Base-by-base conservation (phyloP, 2,888 invertebrate species). In the Drosophila nr. perissopoda region DNA sequence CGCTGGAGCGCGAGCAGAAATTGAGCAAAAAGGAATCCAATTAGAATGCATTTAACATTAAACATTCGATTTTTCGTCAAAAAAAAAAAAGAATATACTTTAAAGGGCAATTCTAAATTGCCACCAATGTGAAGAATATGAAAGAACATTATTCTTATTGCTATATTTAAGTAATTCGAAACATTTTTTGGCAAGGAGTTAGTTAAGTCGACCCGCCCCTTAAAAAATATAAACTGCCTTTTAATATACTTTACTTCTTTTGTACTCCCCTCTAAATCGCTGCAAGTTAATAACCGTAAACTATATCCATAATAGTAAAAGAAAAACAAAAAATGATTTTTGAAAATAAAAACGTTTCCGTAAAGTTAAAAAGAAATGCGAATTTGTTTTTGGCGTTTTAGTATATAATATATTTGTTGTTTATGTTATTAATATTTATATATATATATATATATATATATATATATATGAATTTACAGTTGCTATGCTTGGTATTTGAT, bases 1-100 rank as follows among this genome's bases (percentile, higher is more conserved):
- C 96, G 25, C 90, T 95, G 70, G 96, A 96, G 89, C 95, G 95
- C 75, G 95, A 95, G 69, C 93, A 94, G 40, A 95, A 95, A 16
- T 65, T 78, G 63, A 82, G 73, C 75, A 90, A 90, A 65, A 90
- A 90, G 48, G 87, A 81, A 38, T 69, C 74, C 58, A 86, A 88
- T 53, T 87, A 83, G 66, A 45, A 10, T 21, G 68, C 83, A 74
- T 79, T 73, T 64, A 73, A 25, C 8, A 45, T 4, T 4, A 25
- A 45, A 45, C 45, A 25, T 16, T 25, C 45, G 16, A 21, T 16
- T 45, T 21, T 25, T 16, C 8, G 16, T 27, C 10, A 18, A 27
- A 38, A 54, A 34, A 13, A 52, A 33, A 29, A 67, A 61, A 48
- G 31, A 53, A 63, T 25, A n/a, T 13, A 34, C n/a, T 38, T 27